These are phyloP conservation scores for Tricholaema leucomelas DNA, from an alignment of 2,113 vertebrate genomes.

Conservation along the genomic window DNA sequence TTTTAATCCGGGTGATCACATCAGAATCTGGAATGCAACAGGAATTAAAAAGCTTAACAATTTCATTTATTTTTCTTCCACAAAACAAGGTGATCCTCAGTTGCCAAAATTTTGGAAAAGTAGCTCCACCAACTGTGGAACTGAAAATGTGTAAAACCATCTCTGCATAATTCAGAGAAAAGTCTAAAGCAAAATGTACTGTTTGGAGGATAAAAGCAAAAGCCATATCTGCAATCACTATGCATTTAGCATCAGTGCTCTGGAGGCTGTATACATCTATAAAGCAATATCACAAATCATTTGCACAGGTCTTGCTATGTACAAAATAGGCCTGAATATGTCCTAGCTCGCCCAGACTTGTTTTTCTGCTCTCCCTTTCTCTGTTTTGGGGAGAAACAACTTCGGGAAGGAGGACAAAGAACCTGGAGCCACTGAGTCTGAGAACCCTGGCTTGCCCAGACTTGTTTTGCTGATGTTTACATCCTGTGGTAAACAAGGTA, in stretches of 20 bases:
- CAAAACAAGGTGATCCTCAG: background rate
- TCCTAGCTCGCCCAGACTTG: too few relatives aligned
- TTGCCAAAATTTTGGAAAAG: background rate
- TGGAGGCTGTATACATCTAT: background rate
- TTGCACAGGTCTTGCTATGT: background rate
- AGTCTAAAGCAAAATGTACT: background rate
- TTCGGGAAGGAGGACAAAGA: too few relatives aligned
- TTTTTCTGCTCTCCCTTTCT: too few relatives aligned
- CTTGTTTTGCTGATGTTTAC: too few relatives aligned
- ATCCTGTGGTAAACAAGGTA: too few relatives aligned
- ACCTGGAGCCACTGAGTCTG: too few relatives aligned
- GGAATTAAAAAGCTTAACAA: background rate
- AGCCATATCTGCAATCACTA: background rate
- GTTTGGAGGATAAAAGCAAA: background rate
- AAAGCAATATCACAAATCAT: background rate
- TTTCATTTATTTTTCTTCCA: background rate
- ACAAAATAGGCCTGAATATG: too few relatives aligned
- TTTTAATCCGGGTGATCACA: background rate
- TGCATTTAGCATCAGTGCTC: background rate
- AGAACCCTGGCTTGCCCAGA: too few relatives aligned
- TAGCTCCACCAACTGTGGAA: background rate
- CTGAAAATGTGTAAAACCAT: background rate
- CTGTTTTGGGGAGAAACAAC: too few relatives aligned
- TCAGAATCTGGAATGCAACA: constrained; percentile 40
- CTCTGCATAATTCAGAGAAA: background rate